phyloP scores from a whole-genome alignment of 2,888 invertebrate genomes.

The Lypha dubia region DNA sequence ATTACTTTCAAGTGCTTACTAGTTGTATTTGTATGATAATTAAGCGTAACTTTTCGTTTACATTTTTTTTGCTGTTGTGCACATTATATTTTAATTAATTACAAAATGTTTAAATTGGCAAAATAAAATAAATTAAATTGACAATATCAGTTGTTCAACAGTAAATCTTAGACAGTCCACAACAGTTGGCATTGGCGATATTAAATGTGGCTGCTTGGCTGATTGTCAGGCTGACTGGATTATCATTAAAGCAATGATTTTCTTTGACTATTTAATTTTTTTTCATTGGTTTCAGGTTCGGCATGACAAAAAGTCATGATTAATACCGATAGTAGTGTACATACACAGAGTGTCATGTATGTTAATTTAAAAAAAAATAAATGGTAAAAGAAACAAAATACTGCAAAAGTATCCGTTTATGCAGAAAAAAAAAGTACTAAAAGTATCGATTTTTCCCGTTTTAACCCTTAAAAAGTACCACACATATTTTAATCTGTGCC shows the following conservation, averaged over 20 bases:
- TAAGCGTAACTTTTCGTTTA: constrained; percentile 28
- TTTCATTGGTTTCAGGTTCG: not conserved
- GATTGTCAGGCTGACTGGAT: constrained; percentile 11
- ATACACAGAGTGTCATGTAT: constrained; percentile 17
- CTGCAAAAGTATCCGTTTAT: too few relatives aligned
- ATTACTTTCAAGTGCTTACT: constrained; percentile 37
- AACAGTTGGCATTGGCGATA: constrained; percentile 29
- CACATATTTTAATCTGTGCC: too few relatives aligned
- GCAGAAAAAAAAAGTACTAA: too few relatives aligned
- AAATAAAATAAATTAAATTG: constrained; percentile 65
- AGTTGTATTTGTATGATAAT: constrained; percentile 26
- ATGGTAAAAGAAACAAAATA: too few relatives aligned
- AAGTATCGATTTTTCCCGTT: too few relatives aligned
- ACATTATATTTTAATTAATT: constrained; percentile 59
- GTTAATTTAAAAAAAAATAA: too few relatives aligned
- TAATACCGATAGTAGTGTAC: constrained; percentile 1
- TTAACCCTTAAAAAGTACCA: too few relatives aligned
- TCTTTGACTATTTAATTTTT: not conserved
- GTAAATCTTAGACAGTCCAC: constrained; percentile 46
- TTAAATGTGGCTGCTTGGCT: not conserved
- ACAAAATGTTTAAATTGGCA: constrained; percentile 60
- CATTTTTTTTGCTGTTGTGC: constrained; percentile 15
- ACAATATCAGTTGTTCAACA: constrained; percentile 65
- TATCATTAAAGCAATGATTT: constrained; percentile 31
- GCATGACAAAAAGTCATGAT: not conserved